Percentiles rank a stretch among this genome's conserved stretches.
Conservation (phyloP, 1,140 invertebrate species). For the Leptinotarsa texana region DNA sequence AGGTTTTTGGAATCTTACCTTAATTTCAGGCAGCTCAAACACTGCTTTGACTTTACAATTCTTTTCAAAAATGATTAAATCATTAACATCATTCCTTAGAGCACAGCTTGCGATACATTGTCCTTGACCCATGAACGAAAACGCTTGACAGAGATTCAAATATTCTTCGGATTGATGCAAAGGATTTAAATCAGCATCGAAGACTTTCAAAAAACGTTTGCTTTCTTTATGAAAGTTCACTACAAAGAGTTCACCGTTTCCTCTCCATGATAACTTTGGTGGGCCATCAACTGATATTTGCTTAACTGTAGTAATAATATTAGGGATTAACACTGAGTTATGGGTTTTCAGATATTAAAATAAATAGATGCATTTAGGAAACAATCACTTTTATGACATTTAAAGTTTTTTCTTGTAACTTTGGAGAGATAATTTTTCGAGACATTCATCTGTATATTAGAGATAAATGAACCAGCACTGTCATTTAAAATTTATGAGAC, state of each 20-base stretch:
- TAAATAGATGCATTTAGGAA: background rate
- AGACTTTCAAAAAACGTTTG: conserved; percentile 39
- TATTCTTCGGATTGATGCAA: conserved; percentile 35
- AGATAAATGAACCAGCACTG: too few species aligned
- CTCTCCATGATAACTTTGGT: conserved; percentile 43
- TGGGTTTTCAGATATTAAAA: background rate
- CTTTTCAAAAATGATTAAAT: conserved; percentile 45
- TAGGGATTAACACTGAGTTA: background rate
- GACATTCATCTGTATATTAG: too few species aligned
- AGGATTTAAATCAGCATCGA: conserved; percentile 31
- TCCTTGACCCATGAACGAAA: conserved; percentile 37
- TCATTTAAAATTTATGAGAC: too few species aligned
- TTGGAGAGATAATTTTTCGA: too few species aligned
- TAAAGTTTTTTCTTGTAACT: too few species aligned
- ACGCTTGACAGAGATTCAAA: conserved; percentile 31
- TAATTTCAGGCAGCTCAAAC: conserved; percentile 30
- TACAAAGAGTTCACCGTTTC: conserved; percentile 44
- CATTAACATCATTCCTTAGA: conserved; percentile 21
- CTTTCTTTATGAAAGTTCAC: conserved; percentile 38
- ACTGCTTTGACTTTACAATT: conserved; percentile 39
- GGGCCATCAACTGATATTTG: background rate
- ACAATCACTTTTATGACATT: too few species aligned
- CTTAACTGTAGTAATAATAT: conserved; percentile 6
- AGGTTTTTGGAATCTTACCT: conserved; percentile 26
- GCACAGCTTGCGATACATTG: conserved; percentile 41